A percentile compares a stretch with the other conserved stretches of the same genome.
phyloP scores from a whole-genome alignment of 2,113 vertebrate genomes.

The Epinephelus fuscoguttatus region DNA sequence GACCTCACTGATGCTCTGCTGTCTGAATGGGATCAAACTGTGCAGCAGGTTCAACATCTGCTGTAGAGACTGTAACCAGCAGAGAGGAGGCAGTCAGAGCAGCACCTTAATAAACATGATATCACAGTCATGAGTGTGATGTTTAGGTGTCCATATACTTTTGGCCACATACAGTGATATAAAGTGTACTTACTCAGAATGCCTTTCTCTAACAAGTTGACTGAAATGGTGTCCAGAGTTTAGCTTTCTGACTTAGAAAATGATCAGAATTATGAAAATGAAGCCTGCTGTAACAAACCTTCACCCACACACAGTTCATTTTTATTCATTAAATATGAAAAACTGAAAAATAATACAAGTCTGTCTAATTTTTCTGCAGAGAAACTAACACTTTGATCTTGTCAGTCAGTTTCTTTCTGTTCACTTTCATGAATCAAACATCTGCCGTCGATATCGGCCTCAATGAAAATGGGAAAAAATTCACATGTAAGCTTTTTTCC shows the following conservation, averaged over 20 bases:
- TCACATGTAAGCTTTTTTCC: background rate
- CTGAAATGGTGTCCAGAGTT: background rate
- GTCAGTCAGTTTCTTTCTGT: background rate
- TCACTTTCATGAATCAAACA: constrained; percentile 42
- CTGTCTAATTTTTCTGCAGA: background rate
- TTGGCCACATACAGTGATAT: too few relatives aligned
- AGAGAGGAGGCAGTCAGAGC: too few relatives aligned
- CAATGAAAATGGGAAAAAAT: background rate
- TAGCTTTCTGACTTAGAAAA: background rate
- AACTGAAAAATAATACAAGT: background rate
- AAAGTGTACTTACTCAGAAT: too few relatives aligned
- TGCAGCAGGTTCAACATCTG: too few relatives aligned
- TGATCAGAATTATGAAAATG: background rate
- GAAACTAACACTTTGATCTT: background rate
- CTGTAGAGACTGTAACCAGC: too few relatives aligned
- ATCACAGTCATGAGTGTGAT: too few relatives aligned
- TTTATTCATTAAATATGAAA: background rate
- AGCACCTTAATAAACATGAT: too few relatives aligned
- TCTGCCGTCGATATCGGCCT: constrained; percentile 24
- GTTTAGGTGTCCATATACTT: too few relatives aligned
- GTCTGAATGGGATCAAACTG: too few relatives aligned
- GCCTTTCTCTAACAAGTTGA: background rate
- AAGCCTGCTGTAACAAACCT: background rate
- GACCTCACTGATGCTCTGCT: too few relatives aligned
- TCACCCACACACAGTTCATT: background rate